These are phyloP conservation scores for Galbula dea DNA, from an alignment of 2,113 vertebrate genomes.

Conservation along the genomic window DNA sequence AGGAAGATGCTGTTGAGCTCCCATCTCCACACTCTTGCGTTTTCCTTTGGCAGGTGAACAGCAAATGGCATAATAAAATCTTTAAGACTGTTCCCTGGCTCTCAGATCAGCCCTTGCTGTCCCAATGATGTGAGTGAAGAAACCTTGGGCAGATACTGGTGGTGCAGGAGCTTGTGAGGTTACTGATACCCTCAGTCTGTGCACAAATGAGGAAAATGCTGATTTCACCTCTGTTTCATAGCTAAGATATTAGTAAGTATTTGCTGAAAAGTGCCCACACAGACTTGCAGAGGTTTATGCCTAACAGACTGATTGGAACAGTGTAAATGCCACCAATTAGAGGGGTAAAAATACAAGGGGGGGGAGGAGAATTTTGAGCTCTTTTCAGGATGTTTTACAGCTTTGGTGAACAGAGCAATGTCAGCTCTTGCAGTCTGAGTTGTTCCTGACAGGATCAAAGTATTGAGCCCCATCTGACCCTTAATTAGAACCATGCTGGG, in stretches of 20 bases:
- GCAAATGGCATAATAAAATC: neutral
- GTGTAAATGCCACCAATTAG: accelerated
- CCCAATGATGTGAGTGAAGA: neutral
- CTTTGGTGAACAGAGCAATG: neutral
- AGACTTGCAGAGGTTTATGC: neutral
- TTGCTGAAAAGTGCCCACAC: neutral
- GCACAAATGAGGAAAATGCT: neutral
- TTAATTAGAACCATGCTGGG: neutral
- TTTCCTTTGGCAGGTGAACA: neutral
- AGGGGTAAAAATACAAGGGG: neutral
- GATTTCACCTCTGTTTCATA: neutral
- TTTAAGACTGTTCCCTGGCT: neutral
- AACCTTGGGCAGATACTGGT: neutral
- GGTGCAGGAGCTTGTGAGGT: neutral
- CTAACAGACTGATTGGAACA: neutral
- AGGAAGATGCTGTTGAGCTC: neutral
- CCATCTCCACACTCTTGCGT: neutral
- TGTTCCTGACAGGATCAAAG: neutral
- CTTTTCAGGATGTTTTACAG: neutral
- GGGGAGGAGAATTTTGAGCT: neutral
- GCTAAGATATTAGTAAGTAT: neutral
- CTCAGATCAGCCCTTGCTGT: neutral
- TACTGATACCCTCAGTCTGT: neutral
- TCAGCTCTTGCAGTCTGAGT: neutral
- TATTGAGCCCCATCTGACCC: neutral